Percentiles rank a stretch among this genome's conserved stretches.
Evolutionary conservation across 1,140 invertebrate genomes (phyloP).

Genomic region (Rhopalosiphum maidis): DNA sequence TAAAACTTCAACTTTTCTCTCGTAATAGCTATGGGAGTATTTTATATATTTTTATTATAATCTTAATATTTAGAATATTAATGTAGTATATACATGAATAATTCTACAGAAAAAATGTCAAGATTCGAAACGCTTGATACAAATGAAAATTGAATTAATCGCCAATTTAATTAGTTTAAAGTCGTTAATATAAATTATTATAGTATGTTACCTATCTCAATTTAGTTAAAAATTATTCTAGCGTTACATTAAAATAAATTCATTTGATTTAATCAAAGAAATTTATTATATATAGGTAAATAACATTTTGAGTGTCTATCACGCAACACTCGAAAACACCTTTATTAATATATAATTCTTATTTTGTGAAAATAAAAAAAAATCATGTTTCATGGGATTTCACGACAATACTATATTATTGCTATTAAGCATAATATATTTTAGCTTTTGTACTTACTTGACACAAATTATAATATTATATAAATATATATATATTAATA

Average conservation of each 20-base stretch:
- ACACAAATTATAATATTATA: background rate
- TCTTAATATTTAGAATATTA: background rate
- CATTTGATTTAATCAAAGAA: background rate
- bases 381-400: background rate
- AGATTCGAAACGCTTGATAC: background rate
- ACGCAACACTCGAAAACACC: background rate
- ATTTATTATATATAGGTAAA: background rate
- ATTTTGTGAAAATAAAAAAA: background rate
- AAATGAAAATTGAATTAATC: background rate
- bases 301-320: background rate
- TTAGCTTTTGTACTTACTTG: background rate
- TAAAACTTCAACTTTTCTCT: background rate
- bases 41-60: background rate
- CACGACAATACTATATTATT: background rate
- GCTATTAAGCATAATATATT: background rate
- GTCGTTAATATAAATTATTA: background rate
- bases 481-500: background rate
- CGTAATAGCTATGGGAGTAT: background rate
- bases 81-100: background rate
- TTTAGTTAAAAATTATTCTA: background rate
- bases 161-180: background rate
- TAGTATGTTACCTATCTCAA: background rate
- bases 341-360: background rate
- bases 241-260: background rate
- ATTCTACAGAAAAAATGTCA: background rate